Percentiles rank a stretch among this genome's conserved stretches.
phyloP scores from a whole-genome alignment of 2,888 invertebrate genomes.

The Archaeoteleia sp. region DNA sequence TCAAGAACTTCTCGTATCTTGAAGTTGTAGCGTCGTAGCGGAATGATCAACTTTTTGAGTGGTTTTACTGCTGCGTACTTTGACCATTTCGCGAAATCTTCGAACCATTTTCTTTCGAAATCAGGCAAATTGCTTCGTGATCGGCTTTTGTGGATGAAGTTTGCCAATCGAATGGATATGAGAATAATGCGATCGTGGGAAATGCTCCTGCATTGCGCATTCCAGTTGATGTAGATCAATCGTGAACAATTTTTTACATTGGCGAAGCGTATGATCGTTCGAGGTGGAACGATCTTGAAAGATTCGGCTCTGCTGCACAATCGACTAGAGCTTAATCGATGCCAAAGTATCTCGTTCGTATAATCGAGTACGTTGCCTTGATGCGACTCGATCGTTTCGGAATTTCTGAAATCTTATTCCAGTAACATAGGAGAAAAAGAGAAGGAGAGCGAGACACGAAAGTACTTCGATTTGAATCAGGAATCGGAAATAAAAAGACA shows the following conservation, averaged over 20 bases:
- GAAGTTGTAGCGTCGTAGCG: neutral
- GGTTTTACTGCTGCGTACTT: constrained; percentile 3
- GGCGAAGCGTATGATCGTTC: neutral
- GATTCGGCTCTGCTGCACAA: constrained; percentile 5
- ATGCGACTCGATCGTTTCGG: constrained; percentile 16
- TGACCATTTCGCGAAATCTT: neutral
- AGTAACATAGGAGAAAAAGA: constrained; percentile 10
- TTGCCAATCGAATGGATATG: constrained; percentile 19
- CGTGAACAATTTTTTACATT: constrained; percentile 15
- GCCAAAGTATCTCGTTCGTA: constrained; percentile 26
- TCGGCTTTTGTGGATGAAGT: constrained; percentile 22
- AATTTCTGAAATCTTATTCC: constrained; percentile 22
- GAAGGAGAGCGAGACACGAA: neutral
- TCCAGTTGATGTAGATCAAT: constrained; percentile 13
- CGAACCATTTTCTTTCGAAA: constrained; percentile 9
- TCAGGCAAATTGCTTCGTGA: constrained; percentile 14
- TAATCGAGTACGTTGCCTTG: constrained; percentile 17
- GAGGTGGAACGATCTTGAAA: neutral
- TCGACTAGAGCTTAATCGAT: constrained; percentile 23
- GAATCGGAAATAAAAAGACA: constrained; percentile 25
- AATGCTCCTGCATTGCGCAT: constrained; percentile 6
- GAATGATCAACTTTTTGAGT: neutral
- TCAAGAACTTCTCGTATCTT: no score
- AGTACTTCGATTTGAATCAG: constrained; percentile 21
- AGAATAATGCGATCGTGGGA: constrained; percentile 19